Evolutionary conservation across 1,140 invertebrate genomes (phyloP), one percentile per base, ranked within the genome.

Genomic region (Dysdera silvatica): DNA sequence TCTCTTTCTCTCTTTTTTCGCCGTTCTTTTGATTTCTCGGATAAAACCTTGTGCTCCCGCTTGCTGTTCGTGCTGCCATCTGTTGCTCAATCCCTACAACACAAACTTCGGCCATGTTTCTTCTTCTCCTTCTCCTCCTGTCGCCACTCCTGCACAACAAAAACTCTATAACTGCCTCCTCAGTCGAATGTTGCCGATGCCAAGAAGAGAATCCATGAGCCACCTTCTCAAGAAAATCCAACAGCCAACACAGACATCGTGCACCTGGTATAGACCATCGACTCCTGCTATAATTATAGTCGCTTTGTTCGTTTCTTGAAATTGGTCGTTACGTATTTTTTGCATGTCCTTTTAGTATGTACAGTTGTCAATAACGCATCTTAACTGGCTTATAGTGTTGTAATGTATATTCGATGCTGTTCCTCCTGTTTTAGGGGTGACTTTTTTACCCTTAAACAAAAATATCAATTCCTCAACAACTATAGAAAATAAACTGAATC

Each of bases 151-250:
- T 55, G 23, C 57, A 58, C 48, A 51, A 43, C n/a, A n/a, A n/a
- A n/a, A n/a, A n/a, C n/a, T n/a, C n/a, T n/a, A n/a, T n/a, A n/a
- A n/a, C 51, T 41, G 32, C 57, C 52, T 20, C 47, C 43, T n/a
- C 52, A 60, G 57, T 48, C 57, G 33, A 60, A 60, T 29, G n/a
- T n/a, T n/a, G 57, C 57, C 32, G 57, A 60, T 40, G 57, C 57
- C 41, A 60, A 60, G 57, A 60, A 60, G 57, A 60, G 57, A 18
- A 33, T 60, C 23, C 57, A 60, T 29, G 57, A 60, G 51, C 52
- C 57, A 23, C n/a, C 55, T 33, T 51, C 57, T 51, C 57, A 60
- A 48, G 47, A 51, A 33, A 47, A 48, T 20, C 57, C 57, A n/a
- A 33, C 57, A 33, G 52, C 45, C 23, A 35, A 47, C n/a, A 60